Evolutionary conservation across 1,140 invertebrate species (phyloP).

Genomic region (Monomorium pharaonis): DNA sequence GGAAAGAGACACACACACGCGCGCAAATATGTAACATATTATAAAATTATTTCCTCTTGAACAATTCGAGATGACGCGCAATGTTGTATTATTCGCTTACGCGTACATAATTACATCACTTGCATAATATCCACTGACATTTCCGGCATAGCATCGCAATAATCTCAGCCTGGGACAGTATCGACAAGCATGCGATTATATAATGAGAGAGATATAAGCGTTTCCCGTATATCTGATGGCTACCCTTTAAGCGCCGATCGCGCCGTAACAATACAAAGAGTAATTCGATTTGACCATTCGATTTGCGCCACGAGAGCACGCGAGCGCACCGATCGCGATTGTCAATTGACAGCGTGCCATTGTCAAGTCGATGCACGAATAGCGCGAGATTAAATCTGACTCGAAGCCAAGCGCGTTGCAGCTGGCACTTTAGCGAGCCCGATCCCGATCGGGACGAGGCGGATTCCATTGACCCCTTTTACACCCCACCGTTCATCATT

Average conservation of each 20-base stretch:
- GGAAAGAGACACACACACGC: too few species aligned
- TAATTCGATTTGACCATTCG: slow-evolving; percentile 60
- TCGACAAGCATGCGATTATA: slow-evolving; percentile 51
- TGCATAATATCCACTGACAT: slow-evolving; percentile 47
- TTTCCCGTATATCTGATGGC: slow-evolving; percentile 36
- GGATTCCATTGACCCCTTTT: slow-evolving; percentile 67
- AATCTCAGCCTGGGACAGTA: slow-evolving; percentile 34
- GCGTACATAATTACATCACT: slow-evolving; percentile 35
- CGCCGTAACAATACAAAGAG: slow-evolving; percentile 47
- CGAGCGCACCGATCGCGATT: slow-evolving; percentile 47
- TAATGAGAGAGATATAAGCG: slow-evolving; percentile 48
- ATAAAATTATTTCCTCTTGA: slow-evolving; percentile 26
- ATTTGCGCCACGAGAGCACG: slow-evolving; percentile 35
- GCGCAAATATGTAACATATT: not conserved
- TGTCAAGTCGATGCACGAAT: slow-evolving; percentile 69
- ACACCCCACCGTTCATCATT: not conserved
- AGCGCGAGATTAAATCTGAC: slow-evolving; percentile 67
- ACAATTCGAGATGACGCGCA: slow-evolving; percentile 1
- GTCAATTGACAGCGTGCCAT: slow-evolving; percentile 56
- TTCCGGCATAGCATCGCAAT: slow-evolving; percentile 52
- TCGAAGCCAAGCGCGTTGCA: slow-evolving; percentile 60
- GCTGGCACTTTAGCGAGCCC: slow-evolving; percentile 53
- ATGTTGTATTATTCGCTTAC: not conserved
- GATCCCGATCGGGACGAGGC: slow-evolving; percentile 60
- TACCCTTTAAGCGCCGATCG: slow-evolving; percentile 37